These are phyloP conservation scores for Formicarius rufipectus DNA, from an alignment of 2,113 vertebrate genomes.

Conservation along the genomic window DNA sequence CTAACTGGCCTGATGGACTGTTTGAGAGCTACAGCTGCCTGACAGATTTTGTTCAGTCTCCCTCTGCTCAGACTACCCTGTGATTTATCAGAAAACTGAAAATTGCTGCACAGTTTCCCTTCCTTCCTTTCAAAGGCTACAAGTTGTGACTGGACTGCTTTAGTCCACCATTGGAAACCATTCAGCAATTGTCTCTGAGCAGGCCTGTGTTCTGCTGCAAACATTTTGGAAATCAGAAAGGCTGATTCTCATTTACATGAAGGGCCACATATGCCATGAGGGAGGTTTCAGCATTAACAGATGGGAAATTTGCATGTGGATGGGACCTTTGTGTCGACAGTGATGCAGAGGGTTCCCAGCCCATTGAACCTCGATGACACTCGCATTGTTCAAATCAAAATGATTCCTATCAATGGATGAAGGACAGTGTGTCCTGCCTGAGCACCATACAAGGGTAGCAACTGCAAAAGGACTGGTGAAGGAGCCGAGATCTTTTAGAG, in stretches of 20 bases:
- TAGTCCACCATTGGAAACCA: neutral
- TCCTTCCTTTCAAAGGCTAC: neutral
- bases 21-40: neutral
- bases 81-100: neutral
- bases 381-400: neutral
- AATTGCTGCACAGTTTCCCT: neutral
- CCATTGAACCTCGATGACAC: neutral
- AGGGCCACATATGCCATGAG: neutral
- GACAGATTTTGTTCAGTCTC: neutral
- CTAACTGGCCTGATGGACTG: neutral
- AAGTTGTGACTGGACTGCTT: neutral
- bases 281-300: neutral
- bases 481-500: neutral
- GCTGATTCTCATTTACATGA: neutral
- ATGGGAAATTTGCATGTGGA: neutral
- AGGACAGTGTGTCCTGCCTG: neutral
- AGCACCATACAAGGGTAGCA: neutral
- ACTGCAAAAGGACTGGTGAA: neutral
- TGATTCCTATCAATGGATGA: neutral
- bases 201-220: neutral
- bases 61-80: neutral
- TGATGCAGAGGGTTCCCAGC: neutral
- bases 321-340: neutral
- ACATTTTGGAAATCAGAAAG: neutral
- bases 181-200: neutral